Evolutionary conservation across 53 echinoderm and acorn worm species (phyloP), one percentile per base, ranked within the genome.

Genomic region (Henricia sp.): DNA sequence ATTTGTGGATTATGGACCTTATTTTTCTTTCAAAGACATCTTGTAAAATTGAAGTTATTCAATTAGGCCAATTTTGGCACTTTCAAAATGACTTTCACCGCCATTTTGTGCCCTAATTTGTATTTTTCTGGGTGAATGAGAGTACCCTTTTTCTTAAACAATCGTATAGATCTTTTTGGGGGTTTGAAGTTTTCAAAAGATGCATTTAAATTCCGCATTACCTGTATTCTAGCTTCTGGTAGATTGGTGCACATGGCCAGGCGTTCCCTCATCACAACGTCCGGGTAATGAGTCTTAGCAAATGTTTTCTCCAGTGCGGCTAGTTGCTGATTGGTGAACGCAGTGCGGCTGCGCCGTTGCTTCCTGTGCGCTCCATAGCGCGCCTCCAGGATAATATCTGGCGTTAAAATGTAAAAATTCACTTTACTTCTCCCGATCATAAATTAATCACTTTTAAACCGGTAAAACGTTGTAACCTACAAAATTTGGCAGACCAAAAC

Each of bases 241-340:
- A 99, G 84, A 50, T 99, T 99, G 9, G 99, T 99, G 65, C 99
- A 99, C 92, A 99, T 99, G 2, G 99, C 99, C 1, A 99, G 94
- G 46, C 99, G 59, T 76, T 99, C 99, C 24, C 99, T 44, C 93
- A 99, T 90, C 0, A 94, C 94, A 6, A 99, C 99, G 85, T 99
- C 99, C 78, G 99, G 99, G 92, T 99, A 99, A 74, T 99, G 99
- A 3, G 99, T 97, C 77, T 99, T 99, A 6, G 99, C 84, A 67
- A 95, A 99, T 13, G 99, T 97, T 67, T 99, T 99, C 87, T 99
- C 99, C 52, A 99, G 91, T 23, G 99, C 94, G 28, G 99, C 99
- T 4, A 99, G 78, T 55, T 99, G 99, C 72, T 99, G 99, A 77
- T 99, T 99, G 76, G 99, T 99, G 91, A 99, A 99, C 26, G 99